Conservation (phyloP, 37 sponge, comb jelly and placozoan genomes). For the Petrosia ficiformis region DNA sequence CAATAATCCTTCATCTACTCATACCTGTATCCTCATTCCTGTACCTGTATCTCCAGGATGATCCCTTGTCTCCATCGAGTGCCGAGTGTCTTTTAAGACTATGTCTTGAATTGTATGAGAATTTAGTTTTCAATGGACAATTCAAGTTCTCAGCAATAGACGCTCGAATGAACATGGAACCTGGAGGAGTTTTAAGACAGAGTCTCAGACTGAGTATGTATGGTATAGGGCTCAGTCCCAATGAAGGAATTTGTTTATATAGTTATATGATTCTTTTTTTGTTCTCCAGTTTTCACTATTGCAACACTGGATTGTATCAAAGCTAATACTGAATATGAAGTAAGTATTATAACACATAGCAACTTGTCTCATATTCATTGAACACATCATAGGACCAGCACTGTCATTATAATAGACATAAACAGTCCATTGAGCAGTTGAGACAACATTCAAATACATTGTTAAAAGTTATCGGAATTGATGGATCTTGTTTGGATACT, state of each 20-base stretch:
- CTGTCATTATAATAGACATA: conserved; percentile 25
- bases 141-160: conserved; percentile 63
- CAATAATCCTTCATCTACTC: no score
- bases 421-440: conserved; percentile 1
- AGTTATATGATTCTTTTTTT: no score
- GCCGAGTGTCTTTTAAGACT: no score
- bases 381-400: conserved; percentile 21
- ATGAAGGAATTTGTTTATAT: no score
- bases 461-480: conserved; percentile 20
- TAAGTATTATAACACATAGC: conserved; percentile 1
- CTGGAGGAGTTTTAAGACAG: conserved; percentile 73
- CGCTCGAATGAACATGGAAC: conserved; percentile 64
- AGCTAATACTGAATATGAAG: conserved; percentile 15
- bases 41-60: no score
- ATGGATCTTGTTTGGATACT: conserved; percentile 20
- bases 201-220: conserved; percentile 72
- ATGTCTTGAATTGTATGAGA: conserved; percentile 59
- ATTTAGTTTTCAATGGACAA: conserved; percentile 49
- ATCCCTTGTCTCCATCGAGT: no score
- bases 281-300: conserved; percentile 22
- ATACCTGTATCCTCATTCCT: no score
- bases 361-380: neutral
- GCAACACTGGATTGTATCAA: conserved; percentile 24
- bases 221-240: no score
- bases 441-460: conserved; percentile 5